Percentiles rank a stretch among this genome's conserved stretches.
Conservation (phyloP, 2,113 vertebrate species). For the Petroica traversi region DNA sequence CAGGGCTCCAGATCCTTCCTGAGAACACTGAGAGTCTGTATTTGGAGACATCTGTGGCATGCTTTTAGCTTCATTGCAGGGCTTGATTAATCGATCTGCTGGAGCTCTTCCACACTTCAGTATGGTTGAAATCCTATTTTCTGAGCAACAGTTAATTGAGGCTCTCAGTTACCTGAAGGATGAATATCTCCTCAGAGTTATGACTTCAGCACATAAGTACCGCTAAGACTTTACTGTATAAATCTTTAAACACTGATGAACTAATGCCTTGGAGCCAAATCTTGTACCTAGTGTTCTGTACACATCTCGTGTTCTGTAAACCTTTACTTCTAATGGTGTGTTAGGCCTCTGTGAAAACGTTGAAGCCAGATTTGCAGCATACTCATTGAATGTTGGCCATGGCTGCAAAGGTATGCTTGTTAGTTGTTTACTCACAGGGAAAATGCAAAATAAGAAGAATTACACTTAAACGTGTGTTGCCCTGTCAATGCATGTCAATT, state of each 20-base stretch:
- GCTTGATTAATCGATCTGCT: conserved; percentile 38
- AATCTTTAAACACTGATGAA: conserved; percentile 58
- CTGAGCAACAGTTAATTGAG: conserved; percentile 45
- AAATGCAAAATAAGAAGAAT: not conserved
- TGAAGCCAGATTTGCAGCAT: not conserved
- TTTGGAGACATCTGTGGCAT: not conserved
- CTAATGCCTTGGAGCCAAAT: conserved; percentile 17
- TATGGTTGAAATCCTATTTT: conserved; percentile 16
- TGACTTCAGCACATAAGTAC: conserved; percentile 33
- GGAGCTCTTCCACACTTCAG: conserved; percentile 19
- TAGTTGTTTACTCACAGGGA: not conserved
- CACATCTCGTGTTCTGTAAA: not conserved
- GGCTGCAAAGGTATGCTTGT: not conserved
- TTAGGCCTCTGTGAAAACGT: not conserved
- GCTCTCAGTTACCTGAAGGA: conserved; percentile 36
- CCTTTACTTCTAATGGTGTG: not conserved
- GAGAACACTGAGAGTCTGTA: not conserved
- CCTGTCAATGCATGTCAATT: not conserved
- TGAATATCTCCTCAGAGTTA: conserved; percentile 36
- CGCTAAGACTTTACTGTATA: not conserved
- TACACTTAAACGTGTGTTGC: not conserved
- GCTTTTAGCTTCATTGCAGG: conserved; percentile 38
- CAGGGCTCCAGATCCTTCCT: not conserved
- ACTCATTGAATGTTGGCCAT: not conserved
- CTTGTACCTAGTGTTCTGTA: not conserved